phyloP scores from a whole-genome alignment of 2,888 invertebrate species.

The Eurois occulta region DNA sequence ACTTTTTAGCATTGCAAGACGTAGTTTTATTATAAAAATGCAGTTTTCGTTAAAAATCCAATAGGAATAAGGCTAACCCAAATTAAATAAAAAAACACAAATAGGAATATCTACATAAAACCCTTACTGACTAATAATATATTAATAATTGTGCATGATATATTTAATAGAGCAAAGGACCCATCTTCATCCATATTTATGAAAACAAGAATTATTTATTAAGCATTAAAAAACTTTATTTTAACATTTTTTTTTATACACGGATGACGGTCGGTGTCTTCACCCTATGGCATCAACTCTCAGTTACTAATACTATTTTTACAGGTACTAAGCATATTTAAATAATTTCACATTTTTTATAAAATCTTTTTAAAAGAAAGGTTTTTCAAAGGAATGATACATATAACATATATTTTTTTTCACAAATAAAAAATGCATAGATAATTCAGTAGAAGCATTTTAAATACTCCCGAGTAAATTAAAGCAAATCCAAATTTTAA shows the following conservation, averaged over 20 bases:
- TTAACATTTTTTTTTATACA: not conserved
- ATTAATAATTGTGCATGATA: slow-evolving; percentile 54
- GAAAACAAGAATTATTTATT: not conserved
- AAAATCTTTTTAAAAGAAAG: not conserved
- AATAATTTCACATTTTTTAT: not conserved
- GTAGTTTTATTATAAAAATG: not conserved
- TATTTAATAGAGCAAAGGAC: slow-evolving; percentile 5
- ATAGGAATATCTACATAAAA: slow-evolving; percentile 35
- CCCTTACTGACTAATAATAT: slow-evolving; percentile 44
- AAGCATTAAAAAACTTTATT: not conserved
- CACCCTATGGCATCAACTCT: not conserved
- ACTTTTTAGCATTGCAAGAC: not conserved
- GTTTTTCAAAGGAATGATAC: not conserved
- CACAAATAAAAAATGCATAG: not conserved
- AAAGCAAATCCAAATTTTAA: slow-evolving; percentile 4
- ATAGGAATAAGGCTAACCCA: slow-evolving; percentile 19
- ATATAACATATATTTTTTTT: not conserved
- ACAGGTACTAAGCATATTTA: slow-evolving; percentile 38
- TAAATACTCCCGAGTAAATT: slow-evolving; percentile 15
- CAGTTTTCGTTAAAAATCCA: not conserved
- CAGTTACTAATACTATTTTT: slow-evolving; percentile 40
- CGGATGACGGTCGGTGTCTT: not conserved
- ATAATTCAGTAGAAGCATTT: not conserved
- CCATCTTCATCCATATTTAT: not conserved
- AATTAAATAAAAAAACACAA: slow-evolving; percentile 10